Evolutionary conservation across 2,797 vertebrate species (phyloP).

Genomic region (Acanthornis magna): DNA sequence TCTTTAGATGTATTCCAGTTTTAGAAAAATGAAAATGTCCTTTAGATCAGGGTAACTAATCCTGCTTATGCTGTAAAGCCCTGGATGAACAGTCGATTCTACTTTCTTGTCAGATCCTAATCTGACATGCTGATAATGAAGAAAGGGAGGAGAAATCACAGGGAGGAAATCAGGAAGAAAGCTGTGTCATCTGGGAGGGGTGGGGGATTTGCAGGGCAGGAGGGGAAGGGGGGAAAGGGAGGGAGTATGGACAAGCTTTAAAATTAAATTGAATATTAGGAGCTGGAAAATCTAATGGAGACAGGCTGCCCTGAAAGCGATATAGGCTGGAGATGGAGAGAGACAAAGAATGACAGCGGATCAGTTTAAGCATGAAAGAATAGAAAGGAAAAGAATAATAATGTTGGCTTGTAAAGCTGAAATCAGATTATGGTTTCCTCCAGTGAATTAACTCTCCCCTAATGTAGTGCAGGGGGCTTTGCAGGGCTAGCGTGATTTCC

Average conservation of each 20-base stretch:
- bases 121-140: conserved; percentile 70
- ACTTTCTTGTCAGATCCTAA: conserved; percentile 67
- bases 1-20: conserved; percentile 4
- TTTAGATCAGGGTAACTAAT: conserved; percentile 66
- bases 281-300: conserved; percentile 46
- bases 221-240: background rate
- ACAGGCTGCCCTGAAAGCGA: conserved; percentile 20
- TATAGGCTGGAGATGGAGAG: conserved; percentile 18
- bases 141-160: conserved; percentile 28
- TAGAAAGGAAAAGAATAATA: conserved; percentile 56
- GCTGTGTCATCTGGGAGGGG: background rate
- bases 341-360: conserved; percentile 56
- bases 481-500: background rate
- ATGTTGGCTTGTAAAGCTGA: conserved; percentile 27
- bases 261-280: conserved; percentile 71
- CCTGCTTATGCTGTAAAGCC: conserved; percentile 59
- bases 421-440: conserved; percentile 66
- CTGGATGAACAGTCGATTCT: conserved; percentile 24
- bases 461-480: background rate
- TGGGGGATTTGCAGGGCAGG: conserved; percentile 21
- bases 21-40: conserved; percentile 65
- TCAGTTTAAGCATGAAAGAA: conserved; percentile 62
- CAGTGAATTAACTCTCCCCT: conserved; percentile 51
- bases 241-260: background rate
- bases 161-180: conserved; percentile 4